These are phyloP conservation scores for Hepsetus odoe DNA, from an alignment of 2,113 vertebrate genomes.

Conservation along the genomic window DNA sequence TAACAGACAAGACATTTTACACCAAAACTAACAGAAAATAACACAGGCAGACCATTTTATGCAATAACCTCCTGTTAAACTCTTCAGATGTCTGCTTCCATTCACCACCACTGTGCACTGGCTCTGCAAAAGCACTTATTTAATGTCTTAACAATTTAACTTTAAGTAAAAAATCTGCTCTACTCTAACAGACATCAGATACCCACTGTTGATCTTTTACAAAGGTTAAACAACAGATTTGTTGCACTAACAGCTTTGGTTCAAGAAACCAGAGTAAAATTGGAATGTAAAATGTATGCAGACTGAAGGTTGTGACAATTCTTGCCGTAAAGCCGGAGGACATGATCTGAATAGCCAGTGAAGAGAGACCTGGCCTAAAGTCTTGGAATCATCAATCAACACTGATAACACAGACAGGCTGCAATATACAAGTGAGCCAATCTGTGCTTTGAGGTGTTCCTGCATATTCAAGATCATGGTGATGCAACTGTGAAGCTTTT, in stretches of 20 bases:
- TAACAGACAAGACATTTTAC: too few species aligned
- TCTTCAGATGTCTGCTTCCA: too few species aligned
- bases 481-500: background rate
- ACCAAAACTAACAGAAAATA: too few species aligned
- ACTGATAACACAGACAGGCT: too few species aligned
- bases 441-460: background rate
- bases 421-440: too few species aligned
- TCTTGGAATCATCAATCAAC: background rate
- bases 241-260: background rate
- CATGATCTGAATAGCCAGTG: background rate
- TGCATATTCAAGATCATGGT: background rate
- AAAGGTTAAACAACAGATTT: background rate
- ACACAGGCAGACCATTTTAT: too few species aligned
- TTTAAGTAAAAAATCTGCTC: too few species aligned
- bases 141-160: too few species aligned
- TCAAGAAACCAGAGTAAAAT: background rate
- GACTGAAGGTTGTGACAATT: background rate
- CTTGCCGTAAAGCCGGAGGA: background rate
- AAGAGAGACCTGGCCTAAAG: background rate
- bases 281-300: background rate
- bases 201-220: background rate
- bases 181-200: too few species aligned
- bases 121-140: too few species aligned
- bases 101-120: too few species aligned
- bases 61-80: too few species aligned